Evolutionary conservation across 2,888 invertebrate species (phyloP), one percentile per base, ranked within the genome.

Genomic region (Allolobophora icterica): DNA sequence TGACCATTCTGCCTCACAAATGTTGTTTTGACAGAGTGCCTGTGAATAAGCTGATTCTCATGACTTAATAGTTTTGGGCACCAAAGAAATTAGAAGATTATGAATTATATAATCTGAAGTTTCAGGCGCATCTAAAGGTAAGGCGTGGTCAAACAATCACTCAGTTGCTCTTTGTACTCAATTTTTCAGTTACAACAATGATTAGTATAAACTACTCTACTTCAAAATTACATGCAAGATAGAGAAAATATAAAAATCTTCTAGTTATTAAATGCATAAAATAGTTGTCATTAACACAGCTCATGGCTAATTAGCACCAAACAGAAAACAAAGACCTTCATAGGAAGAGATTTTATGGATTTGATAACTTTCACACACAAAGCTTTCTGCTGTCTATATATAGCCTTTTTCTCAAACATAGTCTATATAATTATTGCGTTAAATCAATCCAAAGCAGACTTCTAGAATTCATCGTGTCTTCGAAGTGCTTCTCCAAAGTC

Each of bases 401-500:
- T 71, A 71, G 17, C 17, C 71, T 8, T 71, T n/a, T n/a, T 52
- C 17, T 17, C 13, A 17, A 42, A 52, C 52, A 52, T 71, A n/a
- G 71, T 71, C 71, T 71, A 71, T 71, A 71, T n/a, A 71, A 71
- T 71, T 71, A 71, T 11, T 71, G 71, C 71, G n/a, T 71, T n/a
- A 52, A 52, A n/a, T 71, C 71, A 71, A n/a, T n/a, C 71, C 30
- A 71, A 5, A n/a, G 4, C 71, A 71, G 71, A 71, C 71, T 30
- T 87, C 87, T 90, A 99, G 96, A 99, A 99, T 96, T 99, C 99
- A 94, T 99, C 99, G 94, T 99, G 99, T 93, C 98, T 97, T 0
- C 97, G 97, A 33, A 99, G 96, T 15, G 99, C 99, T 95, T 99
- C 99, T 0, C 99, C 99, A 95, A 99, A 99, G 96, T 99, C 99